phyloP scores from a whole-genome alignment of 2,888 invertebrate genomes.

The Amiota minor region DNA sequence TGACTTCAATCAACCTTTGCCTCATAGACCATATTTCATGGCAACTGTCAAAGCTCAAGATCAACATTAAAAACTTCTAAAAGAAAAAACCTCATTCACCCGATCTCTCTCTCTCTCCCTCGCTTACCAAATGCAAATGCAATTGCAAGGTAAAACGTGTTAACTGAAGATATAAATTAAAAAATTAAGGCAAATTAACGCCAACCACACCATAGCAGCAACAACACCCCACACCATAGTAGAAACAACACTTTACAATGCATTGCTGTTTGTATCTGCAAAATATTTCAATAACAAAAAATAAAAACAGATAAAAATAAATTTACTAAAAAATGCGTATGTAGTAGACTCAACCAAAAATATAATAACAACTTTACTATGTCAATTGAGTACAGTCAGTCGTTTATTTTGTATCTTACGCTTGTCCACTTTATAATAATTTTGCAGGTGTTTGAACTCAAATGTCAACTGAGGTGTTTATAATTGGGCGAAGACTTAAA shows the following conservation, averaged over 20 bases:
- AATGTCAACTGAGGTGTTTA: conserved; percentile 47
- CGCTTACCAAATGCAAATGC: background rate
- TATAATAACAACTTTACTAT: too few species aligned
- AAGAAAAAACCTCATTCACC: too few species aligned
- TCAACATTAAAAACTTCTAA: too few species aligned
- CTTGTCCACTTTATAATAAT: conserved; percentile 19
- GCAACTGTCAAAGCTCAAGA: too few species aligned
- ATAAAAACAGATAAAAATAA: background rate
- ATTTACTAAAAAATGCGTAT: background rate
- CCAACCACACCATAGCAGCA: background rate
- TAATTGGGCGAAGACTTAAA: conserved; percentile 16
- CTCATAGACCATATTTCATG: too few species aligned
- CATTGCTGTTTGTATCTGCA: background rate
- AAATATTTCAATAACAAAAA: background rate
- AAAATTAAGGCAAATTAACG: conserved; percentile 13
- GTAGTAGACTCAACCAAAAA: too few species aligned
- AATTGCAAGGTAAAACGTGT: background rate
- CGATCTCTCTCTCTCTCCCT: too few species aligned
- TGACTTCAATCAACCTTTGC: too few species aligned
- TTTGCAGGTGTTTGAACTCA: conserved; percentile 66
- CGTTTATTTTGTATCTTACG: background rate
- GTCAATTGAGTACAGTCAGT: too few species aligned
- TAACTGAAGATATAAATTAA: conserved; percentile 6
- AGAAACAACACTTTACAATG: background rate
- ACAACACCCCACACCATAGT: background rate